A percentile compares a stretch with the other conserved stretches of the same genome.
These are phyloP conservation scores for Apamea sordens DNA, from an alignment of 2,888 invertebrate species.

Conservation along the genomic window DNA sequence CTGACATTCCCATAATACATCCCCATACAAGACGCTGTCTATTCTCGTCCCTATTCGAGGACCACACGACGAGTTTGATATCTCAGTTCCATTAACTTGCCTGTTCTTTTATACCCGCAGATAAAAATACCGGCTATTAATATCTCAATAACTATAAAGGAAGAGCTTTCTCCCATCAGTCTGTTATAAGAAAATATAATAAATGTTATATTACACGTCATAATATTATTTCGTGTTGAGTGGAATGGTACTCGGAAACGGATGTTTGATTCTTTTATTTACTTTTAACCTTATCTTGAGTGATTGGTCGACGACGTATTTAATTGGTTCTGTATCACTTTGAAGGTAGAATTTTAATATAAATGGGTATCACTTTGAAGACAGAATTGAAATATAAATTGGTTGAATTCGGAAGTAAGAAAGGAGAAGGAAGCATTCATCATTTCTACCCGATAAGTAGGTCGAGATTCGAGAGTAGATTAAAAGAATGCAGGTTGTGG, in stretches of 20 bases:
- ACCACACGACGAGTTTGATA: conserved; percentile 27
- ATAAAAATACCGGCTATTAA: conserved; percentile 39
- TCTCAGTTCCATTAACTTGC: conserved; percentile 23
- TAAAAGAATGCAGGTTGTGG: not conserved
- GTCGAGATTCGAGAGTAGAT: not conserved
- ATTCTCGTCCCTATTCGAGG: conserved; percentile 14
- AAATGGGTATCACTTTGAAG: conserved; percentile 16
- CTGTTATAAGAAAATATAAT: conserved; percentile 33
- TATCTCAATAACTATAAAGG: conserved; percentile 40
- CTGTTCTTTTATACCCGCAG: not conserved
- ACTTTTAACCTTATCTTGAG: conserved; percentile 69
- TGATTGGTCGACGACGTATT: conserved; percentile 59
- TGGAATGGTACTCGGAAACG: conserved; percentile 68
- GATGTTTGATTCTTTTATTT: conserved; percentile 76
- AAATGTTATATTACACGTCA: conserved; percentile 49
- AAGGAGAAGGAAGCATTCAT: not conserved
- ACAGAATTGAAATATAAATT: conserved; percentile 15
- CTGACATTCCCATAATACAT: not conserved
- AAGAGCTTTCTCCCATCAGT: conserved; percentile 43
- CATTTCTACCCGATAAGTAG: not conserved
- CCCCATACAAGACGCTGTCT: conserved; percentile 5
- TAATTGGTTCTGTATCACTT: conserved; percentile 50
- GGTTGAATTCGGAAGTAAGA: not conserved
- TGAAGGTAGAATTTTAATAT: not conserved
- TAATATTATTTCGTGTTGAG: conserved; percentile 54